Evolutionary conservation across 1,140 invertebrate species (phyloP).

Genomic region (Oncopodura yosiiana): DNA sequence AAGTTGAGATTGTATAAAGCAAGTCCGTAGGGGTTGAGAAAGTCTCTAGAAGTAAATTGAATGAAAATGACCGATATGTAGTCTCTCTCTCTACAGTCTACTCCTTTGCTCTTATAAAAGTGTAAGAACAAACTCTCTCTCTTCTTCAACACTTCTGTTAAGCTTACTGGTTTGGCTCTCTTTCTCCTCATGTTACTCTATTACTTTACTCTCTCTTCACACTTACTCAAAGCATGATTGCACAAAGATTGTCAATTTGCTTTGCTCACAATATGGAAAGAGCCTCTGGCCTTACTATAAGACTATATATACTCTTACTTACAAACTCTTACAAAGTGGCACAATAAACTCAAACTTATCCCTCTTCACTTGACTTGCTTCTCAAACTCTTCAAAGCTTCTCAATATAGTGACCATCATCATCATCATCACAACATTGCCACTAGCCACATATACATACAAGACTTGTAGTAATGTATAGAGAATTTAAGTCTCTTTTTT

Average conservation of each 20-base stretch:
- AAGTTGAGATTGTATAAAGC: conserved; percentile 5
- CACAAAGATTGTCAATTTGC: conserved; percentile 37
- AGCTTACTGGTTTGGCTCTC: neutral
- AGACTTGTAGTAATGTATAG: no score
- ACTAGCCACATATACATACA: no score
- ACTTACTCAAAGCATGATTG: conserved; percentile 22
- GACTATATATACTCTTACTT: no score
- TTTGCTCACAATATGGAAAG: conserved; percentile 35
- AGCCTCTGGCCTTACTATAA: conserved; percentile 34
- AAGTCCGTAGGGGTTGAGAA: neutral
- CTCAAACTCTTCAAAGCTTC: no score
- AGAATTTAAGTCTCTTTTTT: no score
- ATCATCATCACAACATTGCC: no score
- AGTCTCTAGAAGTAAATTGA: conserved; percentile 28
- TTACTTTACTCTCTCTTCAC: conserved; percentile 1
- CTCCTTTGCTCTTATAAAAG: neutral
- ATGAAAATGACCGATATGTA: conserved; percentile 32
- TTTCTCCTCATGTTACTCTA: no score
- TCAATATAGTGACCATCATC: no score
- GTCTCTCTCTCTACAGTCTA: conserved; percentile 7
- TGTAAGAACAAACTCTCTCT: neutral
- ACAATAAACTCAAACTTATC: no score
- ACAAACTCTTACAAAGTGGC: no score
- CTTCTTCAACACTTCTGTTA: no score
- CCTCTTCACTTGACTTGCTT: no score